Percentiles rank a stretch among this genome's conserved stretches.
phyloP scores from a whole-genome alignment of 2,797 vertebrate genomes.

The Centropyge bicolor region DNA sequence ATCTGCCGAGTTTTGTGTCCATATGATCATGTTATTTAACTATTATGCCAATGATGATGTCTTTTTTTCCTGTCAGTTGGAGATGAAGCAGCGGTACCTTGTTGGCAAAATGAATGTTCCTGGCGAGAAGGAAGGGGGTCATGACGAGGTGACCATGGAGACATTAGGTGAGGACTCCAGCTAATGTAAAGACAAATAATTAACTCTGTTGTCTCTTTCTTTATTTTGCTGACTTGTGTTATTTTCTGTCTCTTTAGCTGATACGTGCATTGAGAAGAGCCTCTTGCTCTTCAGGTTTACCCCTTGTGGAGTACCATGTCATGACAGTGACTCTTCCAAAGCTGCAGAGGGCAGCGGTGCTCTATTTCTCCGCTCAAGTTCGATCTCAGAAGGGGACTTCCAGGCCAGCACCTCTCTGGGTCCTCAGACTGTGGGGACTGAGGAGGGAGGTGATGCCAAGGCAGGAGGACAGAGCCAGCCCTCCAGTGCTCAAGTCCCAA shows the following conservation, averaged over 20 bases:
- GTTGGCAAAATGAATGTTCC: slow-evolving; percentile 87
- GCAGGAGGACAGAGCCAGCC: slow-evolving; percentile 42
- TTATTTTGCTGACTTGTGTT: slow-evolving; percentile 12
- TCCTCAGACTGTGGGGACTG: slow-evolving; percentile 48
- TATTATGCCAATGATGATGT: not conserved
- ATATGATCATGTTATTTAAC: not conserved
- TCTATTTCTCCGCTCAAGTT: slow-evolving; percentile 80
- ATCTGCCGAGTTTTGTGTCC: not conserved
- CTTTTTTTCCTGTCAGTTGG: slow-evolving; percentile 84
- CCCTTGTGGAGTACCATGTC: slow-evolving; percentile 72
- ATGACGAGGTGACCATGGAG: slow-evolving; percentile 90
- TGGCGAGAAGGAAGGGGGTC: slow-evolving; percentile 85
- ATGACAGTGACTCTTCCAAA: slow-evolving; percentile 65
- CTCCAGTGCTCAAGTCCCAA: slow-evolving; percentile 53
- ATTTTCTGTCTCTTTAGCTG: slow-evolving; percentile 82
- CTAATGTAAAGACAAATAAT: not conserved
- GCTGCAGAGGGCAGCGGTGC: slow-evolving; percentile 57
- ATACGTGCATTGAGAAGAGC: slow-evolving; percentile 94
- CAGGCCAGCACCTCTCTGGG: slow-evolving; percentile 81
- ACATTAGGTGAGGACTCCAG: slow-evolving; percentile 87
- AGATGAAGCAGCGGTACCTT: slow-evolving; percentile 96
- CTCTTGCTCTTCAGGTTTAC: slow-evolving; percentile 91
- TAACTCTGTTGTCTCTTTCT: not conserved
- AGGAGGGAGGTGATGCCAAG: slow-evolving; percentile 38
- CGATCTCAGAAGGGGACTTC: slow-evolving; percentile 90